Conservation (phyloP, 1,140 invertebrate species). For the Babylonia areolata region DNA sequence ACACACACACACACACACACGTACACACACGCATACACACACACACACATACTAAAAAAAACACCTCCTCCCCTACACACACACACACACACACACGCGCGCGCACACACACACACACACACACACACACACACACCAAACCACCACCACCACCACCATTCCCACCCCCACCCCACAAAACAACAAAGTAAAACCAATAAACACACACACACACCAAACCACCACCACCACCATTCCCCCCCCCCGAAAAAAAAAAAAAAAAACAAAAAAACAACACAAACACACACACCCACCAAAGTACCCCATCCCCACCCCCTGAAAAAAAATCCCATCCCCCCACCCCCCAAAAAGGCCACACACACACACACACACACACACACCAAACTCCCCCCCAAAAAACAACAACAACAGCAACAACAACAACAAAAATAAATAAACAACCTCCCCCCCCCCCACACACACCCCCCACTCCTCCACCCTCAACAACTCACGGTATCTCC, state of each 20-base stretch:
- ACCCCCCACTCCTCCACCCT: not conserved
- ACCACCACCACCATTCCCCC: too few relatives aligned
- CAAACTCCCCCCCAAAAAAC: not conserved
- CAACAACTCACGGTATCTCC: slow-evolving; percentile 83
- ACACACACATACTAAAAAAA: not conserved
- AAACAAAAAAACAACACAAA: not conserved
- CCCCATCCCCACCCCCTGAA: not conserved
- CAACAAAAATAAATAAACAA: too few relatives aligned
- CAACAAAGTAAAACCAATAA: too few relatives aligned
- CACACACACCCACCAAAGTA: not conserved
- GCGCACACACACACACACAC: not conserved
- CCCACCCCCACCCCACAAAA: too few relatives aligned
- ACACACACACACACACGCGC: not conserved
- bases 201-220: not conserved
- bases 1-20: not conserved
- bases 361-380: not conserved
- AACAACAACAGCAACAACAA: too few relatives aligned
- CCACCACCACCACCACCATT: too few relatives aligned
- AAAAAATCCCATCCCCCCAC: too few relatives aligned
- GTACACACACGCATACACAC: not conserved
- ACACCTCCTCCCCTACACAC: not conserved
- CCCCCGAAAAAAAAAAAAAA: not conserved
- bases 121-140: not conserved
- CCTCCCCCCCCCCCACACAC: not conserved
- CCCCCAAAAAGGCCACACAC: not conserved